Conservation (phyloP, 2,888 invertebrate species). For the Drosophila parthenogenetica region DNA sequence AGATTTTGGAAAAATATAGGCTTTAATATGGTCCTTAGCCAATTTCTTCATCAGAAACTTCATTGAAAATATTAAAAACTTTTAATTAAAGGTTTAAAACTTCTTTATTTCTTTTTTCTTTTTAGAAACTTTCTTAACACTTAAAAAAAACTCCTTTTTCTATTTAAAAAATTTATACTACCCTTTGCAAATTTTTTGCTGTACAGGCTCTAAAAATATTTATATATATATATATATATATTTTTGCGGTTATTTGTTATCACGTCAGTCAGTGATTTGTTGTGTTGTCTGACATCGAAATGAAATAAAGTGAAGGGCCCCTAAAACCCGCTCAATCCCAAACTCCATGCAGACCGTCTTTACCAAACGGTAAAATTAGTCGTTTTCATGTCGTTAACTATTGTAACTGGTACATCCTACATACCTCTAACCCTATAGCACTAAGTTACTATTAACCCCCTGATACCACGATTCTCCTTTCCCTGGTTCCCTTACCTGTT, state of each 20-base stretch:
- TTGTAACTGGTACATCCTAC: constrained; percentile 77
- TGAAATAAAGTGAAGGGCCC: constrained; percentile 19
- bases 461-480: background rate
- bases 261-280: constrained; percentile 83
- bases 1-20: no score
- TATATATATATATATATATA: constrained; percentile 38
- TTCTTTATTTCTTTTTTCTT: no score
- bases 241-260: constrained; percentile 80
- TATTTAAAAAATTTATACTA: background rate
- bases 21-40: no score
- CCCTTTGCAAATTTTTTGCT: background rate
- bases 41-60: no score
- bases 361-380: constrained; percentile 71
- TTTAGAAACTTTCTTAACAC: no score
- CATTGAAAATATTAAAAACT: no score
- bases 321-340: background rate
- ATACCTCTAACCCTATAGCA: constrained; percentile 6
- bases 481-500: background rate
- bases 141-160: no score
- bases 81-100: no score
- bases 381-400: constrained; percentile 77
- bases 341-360: constrained; percentile 16
- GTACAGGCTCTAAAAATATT: background rate
- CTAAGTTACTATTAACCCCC: background rate
- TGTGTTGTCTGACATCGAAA: constrained; percentile 35